Percentiles rank a stretch among this genome's conserved stretches.
These are phyloP conservation scores for Chlorospingus flavigularis DNA, from an alignment of 2,797 vertebrate species.

Conservation along the genomic window DNA sequence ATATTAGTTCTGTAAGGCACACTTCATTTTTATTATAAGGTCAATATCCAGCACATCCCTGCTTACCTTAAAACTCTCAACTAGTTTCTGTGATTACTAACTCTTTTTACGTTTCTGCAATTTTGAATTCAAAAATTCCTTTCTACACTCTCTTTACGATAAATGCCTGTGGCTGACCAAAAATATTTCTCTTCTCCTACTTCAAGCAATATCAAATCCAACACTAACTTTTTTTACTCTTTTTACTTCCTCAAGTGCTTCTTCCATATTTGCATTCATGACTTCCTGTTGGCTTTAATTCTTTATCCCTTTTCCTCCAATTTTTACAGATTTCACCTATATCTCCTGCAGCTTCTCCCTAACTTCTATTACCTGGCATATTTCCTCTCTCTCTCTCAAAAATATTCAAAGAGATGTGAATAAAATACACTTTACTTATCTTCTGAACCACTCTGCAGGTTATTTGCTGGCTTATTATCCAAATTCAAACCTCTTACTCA, in stretches of 20 bases:
- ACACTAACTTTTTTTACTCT: neutral
- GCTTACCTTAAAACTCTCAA: constrained; percentile 2
- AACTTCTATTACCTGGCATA: neutral
- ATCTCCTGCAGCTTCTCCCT: neutral
- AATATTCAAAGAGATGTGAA: neutral
- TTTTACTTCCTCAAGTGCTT: neutral
- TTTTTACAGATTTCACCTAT: neutral
- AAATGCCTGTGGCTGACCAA: neutral
- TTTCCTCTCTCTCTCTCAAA: neutral
- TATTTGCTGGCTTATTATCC: neutral
- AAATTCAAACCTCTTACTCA: neutral
- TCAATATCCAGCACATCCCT: neutral
- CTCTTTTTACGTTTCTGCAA: neutral
- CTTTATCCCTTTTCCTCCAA: neutral
- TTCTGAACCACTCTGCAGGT: neutral
- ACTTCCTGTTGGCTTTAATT: neutral
- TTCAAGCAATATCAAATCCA: neutral
- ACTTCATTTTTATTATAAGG: constrained; percentile 8
- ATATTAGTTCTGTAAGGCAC: neutral
- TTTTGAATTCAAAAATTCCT: neutral
- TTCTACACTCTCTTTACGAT: neutral
- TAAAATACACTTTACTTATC: neutral
- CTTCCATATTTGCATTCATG: neutral
- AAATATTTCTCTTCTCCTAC: neutral
- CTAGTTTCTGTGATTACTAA: neutral